Base-by-base conservation (phyloP, 2,888 invertebrate genomes). In the Tridacna gigas region DNA sequence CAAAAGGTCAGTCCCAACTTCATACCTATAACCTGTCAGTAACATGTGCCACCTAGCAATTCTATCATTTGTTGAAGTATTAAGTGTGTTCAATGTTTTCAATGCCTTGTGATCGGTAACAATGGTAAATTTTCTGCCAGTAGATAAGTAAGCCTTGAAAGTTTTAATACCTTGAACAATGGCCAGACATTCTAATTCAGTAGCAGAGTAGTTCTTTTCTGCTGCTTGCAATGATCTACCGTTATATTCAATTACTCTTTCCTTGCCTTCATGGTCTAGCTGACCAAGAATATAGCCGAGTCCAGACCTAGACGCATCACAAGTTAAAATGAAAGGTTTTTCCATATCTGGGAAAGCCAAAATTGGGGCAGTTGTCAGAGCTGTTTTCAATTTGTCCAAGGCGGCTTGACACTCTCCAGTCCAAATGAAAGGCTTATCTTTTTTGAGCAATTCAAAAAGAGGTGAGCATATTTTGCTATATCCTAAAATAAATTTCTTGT, bases 201-300 rank as follows among this genome's bases (percentile, higher is more conserved):
- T 63, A 13, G 77, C 79, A 4, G 77, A 65, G 51, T 86, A 89
- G 60, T 89, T 89, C 26, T 82, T 75, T 61, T 90, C 88, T 25
- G 83, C 20, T 25, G 18, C 65, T 75, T 65, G 79, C 45, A 87
- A 97, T 97, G 80, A 48, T 48, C 86, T 74, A 37, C 83, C 84
- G 2, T 75, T 77, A 65, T 86, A 88, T 7, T 78, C 83, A 22
- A 89, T 85, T 0, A 86, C 89, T 13, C 28, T 25, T 79, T 90
- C 89, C 60, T 63, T 76, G 2, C 71, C 77, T 15, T 83, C 20
- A 3, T 82, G 66, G 65, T 85, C 86, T 60, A 69, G 22, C 47
- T 89, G 90, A 3, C 83, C 84, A 20, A 89, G 28, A 20, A 88
- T 79, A 28, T 79, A 88, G 9, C 88, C 88, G 0, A 90, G n/a